Evolutionary conservation across 2,888 invertebrate genomes (phyloP).

Genomic region (Nomada hirtipes): DNA sequence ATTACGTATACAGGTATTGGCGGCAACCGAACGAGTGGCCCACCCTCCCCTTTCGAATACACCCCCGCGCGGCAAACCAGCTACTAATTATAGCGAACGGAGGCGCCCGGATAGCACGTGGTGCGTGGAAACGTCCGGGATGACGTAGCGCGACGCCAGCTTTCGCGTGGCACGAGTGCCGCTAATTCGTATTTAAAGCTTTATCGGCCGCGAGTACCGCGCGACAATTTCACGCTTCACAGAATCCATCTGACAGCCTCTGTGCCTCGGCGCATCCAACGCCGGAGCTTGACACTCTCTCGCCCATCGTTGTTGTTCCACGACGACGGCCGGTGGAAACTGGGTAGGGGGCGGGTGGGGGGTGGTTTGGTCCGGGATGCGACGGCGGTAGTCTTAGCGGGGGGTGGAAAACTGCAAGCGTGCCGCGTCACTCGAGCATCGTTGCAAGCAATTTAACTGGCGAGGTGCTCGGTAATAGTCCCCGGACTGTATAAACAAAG

Average conservation of each 20-base stretch:
- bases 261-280: constrained; percentile 1
- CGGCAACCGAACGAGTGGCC: constrained; percentile 30
- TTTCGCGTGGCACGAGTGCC: constrained; percentile 64
- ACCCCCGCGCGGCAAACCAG: constrained; percentile 15
- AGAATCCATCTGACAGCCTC: constrained; percentile 69
- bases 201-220: constrained; percentile 71
- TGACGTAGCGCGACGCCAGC: constrained; percentile 46
- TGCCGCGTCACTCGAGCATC: constrained; percentile 38
- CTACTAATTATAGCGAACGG: constrained; percentile 53
- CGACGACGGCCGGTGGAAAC: not conserved
- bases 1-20: constrained; percentile 46
- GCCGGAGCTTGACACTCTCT: not conserved
- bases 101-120: constrained; percentile 24
- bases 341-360: not conserved
- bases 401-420: constrained; percentile 47
- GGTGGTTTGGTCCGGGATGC: too few relatives aligned
- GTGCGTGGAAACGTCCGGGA: constrained; percentile 45
- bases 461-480: constrained; percentile 50
- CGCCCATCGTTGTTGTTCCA: not conserved
- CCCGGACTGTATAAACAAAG: constrained; percentile 46
- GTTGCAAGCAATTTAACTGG: constrained; percentile 58
- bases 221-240: constrained; percentile 82
- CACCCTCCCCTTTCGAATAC: not conserved
- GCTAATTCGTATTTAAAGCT: constrained; percentile 83
- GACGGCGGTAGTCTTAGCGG: constrained; percentile 20